Evolutionary conservation across 1,140 invertebrate genomes (phyloP).

Genomic region (Archivesica marissinica): DNA sequence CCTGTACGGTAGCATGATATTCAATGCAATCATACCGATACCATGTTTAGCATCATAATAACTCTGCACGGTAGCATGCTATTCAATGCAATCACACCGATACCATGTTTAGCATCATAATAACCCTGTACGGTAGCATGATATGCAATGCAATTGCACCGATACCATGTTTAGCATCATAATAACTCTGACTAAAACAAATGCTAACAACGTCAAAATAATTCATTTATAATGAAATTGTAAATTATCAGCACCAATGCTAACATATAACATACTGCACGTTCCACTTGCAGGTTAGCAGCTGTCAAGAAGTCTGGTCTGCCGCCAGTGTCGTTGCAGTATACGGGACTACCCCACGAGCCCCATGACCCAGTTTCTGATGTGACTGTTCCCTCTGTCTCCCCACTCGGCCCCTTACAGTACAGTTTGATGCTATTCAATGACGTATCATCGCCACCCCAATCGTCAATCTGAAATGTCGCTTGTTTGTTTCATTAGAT

Average conservation of each 20-base stretch:
- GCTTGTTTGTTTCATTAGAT: too few species aligned
- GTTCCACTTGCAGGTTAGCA: constrained; percentile 1
- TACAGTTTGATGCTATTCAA: constrained; percentile 9
- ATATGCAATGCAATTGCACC: too few species aligned
- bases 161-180: neutral
- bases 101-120: too few species aligned
- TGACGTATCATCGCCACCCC: constrained; percentile 3
- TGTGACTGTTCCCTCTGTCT: neutral
- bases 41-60: too few species aligned
- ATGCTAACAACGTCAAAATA: neutral
- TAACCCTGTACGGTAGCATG: too few species aligned
- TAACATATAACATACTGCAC: neutral
- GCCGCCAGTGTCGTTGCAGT: neutral
- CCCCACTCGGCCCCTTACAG: neutral
- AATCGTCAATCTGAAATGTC: neutral
- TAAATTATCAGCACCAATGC: neutral
- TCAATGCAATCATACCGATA: too few species aligned
- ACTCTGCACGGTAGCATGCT: too few species aligned
- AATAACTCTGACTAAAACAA: neutral
- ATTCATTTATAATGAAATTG: neutral
- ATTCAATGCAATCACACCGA: too few species aligned
- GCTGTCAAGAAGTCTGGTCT: neutral
- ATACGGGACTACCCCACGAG: neutral
- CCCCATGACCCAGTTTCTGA: neutral
- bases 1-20: too few species aligned